Evolutionary conservation across 2,113 vertebrate species (phyloP).

Genomic region (Chaetorhynchus papuensis): DNA sequence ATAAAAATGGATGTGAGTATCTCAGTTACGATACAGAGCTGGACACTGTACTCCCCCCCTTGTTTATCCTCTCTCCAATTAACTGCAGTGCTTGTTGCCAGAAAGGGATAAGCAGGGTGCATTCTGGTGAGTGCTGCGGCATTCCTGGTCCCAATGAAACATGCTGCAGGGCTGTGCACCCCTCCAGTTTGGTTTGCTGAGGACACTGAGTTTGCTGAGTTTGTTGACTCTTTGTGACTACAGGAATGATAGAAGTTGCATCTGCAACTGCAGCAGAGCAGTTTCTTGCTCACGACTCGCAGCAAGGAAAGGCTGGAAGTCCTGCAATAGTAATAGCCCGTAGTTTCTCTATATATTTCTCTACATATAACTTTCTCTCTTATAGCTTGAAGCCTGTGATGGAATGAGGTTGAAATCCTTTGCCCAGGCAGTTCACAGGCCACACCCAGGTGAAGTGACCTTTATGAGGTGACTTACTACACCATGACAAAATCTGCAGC

Average conservation of each 20-base stretch:
- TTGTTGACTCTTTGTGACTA: not conserved
- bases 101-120: not conserved
- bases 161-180: not conserved
- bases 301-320: not conserved
- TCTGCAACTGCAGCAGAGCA: not conserved
- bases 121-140: not conserved
- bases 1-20: not conserved
- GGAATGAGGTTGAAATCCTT: not conserved
- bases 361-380: not conserved
- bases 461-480: not conserved
- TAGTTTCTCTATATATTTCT: not conserved
- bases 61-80: not conserved
- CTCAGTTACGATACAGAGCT: not conserved
- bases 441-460: not conserved
- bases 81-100: not conserved
- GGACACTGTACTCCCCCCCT: rapidly evolving
- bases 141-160: not conserved
- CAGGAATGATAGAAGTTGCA: not conserved
- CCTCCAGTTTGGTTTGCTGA: not conserved
- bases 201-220: too few species aligned
- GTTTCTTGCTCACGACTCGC: not conserved
- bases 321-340: not conserved
- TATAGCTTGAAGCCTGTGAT: not conserved
- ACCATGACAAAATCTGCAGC: not conserved
- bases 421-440: not conserved